Evolutionary conservation across 2,888 invertebrate species (phyloP), one percentile per base, ranked within the genome.

Genomic region (Calliscelio sp.): DNA sequence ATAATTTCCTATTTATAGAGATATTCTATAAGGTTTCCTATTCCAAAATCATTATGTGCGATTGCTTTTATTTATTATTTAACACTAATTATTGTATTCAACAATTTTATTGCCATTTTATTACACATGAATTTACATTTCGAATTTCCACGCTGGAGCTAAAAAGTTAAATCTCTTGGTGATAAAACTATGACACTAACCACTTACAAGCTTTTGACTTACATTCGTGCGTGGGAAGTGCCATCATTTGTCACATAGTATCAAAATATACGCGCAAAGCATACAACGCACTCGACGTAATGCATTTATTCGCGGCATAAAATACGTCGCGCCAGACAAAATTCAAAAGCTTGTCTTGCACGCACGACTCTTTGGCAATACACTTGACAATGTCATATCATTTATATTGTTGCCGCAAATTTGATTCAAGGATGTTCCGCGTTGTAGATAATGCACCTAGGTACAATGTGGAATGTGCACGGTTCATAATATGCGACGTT

Each of bases 341-440:
- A 46, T 65, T 46, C 65, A 49, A 35, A 65, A 63, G 35, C 61
- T 68, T 11, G 46, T 68, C 41, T 68, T 41, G 18, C 57, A 6
- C 25, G 8, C 20, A 46, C 38, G 24, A 46, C 20, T 25, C 46
- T 63, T 73, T 41, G 63, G 63, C 51, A 18, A 68, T 73, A 46
- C 41, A 57, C 38, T 70, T 55, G 35, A 66, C 63, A 65, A 55
- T 55, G 59, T 71, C 49, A 28, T 68, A 46, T 78, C 51, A 61
- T 46, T 78, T 68, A 78, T 57, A 51, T 61, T 41, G 61, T 59
- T 59, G 51, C 49, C 65, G 53, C 71, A 65, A 71, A 79, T 79
- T 79, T 79, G 79, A 79, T 79, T 53, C 63, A 65, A 63, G 79
- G 41, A 79, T 63, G 55, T 55, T 38, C 24, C 41, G 53, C 61